These are phyloP conservation scores for Alloplasta piceator DNA, from an alignment of 2,888 invertebrate genomes.

Conservation along the genomic window DNA sequence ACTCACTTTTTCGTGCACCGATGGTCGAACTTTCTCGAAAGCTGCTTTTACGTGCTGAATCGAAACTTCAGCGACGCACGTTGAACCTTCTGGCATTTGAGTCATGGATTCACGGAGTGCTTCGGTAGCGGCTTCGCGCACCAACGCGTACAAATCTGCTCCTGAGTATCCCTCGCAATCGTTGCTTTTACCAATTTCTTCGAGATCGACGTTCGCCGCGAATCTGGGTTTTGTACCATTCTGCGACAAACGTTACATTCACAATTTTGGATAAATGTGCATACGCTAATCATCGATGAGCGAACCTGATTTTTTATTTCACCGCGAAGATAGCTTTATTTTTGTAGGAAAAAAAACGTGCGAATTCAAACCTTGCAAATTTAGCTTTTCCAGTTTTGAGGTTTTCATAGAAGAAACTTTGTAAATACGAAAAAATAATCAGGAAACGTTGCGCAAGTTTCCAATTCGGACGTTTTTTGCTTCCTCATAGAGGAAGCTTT, in stretches of 20 bases:
- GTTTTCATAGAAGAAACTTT: not conserved
- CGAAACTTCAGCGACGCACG: slow-evolving; percentile 83
- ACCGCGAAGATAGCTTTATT: no score
- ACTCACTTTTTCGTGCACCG: slow-evolving; percentile 90
- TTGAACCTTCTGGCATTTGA: slow-evolving; percentile 80
- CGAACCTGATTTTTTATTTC: no score
- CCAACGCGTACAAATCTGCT: slow-evolving; percentile 95
- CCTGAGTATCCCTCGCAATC: slow-evolving; percentile 93
- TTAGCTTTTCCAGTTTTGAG: not conserved
- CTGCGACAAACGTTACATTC: slow-evolving; percentile 82
- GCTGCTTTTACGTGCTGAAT: slow-evolving; percentile 91
- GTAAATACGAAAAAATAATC: no score
- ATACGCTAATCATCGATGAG: no score
- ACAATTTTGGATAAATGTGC: no score
- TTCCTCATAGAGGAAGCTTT: no score
- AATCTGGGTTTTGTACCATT: slow-evolving; percentile 92
- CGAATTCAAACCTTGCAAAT: no score
- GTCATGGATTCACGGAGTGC: slow-evolving; percentile 91
- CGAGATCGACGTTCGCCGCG: slow-evolving; percentile 90
- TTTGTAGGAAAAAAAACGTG: no score
- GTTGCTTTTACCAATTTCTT: slow-evolving; percentile 87
- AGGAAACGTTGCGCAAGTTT: no score
- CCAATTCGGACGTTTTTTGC: no score
- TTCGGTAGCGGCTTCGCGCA: slow-evolving; percentile 93
- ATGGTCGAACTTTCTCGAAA: slow-evolving; percentile 92